These are phyloP conservation scores for Netelia melanura DNA, from an alignment of 2,888 invertebrate species.

Conservation along the genomic window DNA sequence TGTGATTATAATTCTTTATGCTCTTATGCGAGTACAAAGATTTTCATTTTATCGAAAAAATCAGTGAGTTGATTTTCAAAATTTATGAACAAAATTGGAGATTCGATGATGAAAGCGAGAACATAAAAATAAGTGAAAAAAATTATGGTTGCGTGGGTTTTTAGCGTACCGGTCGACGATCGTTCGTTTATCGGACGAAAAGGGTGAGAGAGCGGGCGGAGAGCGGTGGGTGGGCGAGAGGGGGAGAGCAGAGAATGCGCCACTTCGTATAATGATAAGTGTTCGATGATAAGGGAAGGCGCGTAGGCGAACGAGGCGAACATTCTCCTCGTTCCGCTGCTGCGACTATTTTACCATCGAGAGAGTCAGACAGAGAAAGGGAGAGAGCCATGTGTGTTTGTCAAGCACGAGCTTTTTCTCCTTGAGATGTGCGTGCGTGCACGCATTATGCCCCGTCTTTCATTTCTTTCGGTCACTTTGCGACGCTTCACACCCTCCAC, in stretches of 20 bases:
- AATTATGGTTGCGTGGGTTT: constrained; percentile 43
- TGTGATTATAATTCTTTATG: no score
- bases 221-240: constrained; percentile 5
- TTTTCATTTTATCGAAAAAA: no score
- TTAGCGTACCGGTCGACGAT: constrained; percentile 43
- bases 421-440: constrained; percentile 45
- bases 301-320: constrained; percentile 59
- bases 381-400: constrained; percentile 7
- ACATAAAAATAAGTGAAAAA: background rate
- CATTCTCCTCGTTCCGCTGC: constrained; percentile 17
- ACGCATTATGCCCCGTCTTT: constrained; percentile 33
- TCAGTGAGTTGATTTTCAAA: no score
- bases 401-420: constrained; percentile 6
- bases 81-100: no score
- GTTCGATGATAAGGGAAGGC: constrained; percentile 58
- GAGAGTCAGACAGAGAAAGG: background rate
- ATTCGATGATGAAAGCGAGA: no score
- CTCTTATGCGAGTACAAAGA: no score
- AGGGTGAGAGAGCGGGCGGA: constrained; percentile 11
- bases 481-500: constrained; percentile 6
- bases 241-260: constrained; percentile 59
- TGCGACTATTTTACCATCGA: constrained; percentile 42
- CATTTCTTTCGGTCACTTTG: constrained; percentile 48
- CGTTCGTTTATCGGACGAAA: constrained; percentile 46
- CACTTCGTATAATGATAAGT: constrained; percentile 67